Evolutionary conservation across 2,888 invertebrate genomes (phyloP).

Genomic region (Pyrochroa serraticornis): DNA sequence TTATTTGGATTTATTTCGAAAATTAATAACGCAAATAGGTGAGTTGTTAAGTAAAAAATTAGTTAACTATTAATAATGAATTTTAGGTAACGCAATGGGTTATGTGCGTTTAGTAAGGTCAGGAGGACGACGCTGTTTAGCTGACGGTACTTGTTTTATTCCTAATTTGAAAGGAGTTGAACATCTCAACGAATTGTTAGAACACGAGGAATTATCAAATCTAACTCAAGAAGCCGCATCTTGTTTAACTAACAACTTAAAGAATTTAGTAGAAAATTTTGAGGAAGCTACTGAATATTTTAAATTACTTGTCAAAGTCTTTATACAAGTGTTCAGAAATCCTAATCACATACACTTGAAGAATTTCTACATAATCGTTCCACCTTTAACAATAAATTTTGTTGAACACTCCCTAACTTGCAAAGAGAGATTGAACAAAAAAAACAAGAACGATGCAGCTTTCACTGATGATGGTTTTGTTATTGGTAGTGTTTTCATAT

Average conservation of each 20-base stretch:
- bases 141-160: constrained; percentile 88
- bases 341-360: constrained; percentile 86
- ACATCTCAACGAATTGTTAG: constrained; percentile 66
- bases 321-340: constrained; percentile 86
- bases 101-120: constrained; percentile 93
- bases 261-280: constrained; percentile 80
- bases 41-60: constrained; percentile 32
- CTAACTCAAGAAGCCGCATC: constrained; percentile 71
- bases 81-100: constrained; percentile 85
- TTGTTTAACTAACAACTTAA: constrained; percentile 78
- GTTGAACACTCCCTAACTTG: constrained; percentile 90
- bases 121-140: constrained; percentile 90
- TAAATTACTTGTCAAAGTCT: constrained; percentile 87
- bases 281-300: constrained; percentile 86
- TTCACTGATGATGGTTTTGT: constrained; percentile 99
- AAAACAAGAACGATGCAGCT: constrained; percentile 83
- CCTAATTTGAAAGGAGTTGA: constrained; percentile 73
- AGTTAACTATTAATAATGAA: constrained; percentile 3
- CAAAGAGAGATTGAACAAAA: constrained; percentile 92
- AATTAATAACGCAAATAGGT: constrained; percentile 92
- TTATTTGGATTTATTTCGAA: constrained; percentile 91
- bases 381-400: constrained; percentile 92
- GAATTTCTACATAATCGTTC: constrained; percentile 92
- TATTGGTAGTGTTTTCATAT: constrained; percentile 68
- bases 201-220: constrained; percentile 64